Percentiles rank a stretch among this genome's conserved stretches.
Evolutionary conservation across 2,888 invertebrate genomes (phyloP).

Genomic region (Empis livida): DNA sequence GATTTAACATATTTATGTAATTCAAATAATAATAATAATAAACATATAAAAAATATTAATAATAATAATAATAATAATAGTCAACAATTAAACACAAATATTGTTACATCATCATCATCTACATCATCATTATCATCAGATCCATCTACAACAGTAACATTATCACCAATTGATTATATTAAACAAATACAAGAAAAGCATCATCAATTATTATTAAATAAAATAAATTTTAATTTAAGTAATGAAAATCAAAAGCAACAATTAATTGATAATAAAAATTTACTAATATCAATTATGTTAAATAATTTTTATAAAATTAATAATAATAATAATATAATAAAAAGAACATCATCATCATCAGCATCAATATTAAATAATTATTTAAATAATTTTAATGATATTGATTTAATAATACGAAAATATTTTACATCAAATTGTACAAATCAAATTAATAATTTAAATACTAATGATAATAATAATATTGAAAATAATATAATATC

Average conservation of each 20-base stretch:
- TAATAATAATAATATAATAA: background rate
- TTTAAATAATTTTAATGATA: background rate
- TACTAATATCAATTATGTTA: background rate
- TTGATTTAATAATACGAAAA: background rate
- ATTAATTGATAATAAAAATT: background rate
- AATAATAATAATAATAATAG: background rate
- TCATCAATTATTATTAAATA: no score
- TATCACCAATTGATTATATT: no score
- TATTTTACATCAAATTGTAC: background rate
- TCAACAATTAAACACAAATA: background rate
- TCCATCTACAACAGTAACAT: no score
- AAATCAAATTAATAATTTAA: background rate
- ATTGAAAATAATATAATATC: background rate
- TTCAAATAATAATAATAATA: background rate
- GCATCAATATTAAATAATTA: background rate
- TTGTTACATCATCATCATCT: no score
- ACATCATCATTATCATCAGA: no score
- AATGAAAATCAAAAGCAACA: no score
- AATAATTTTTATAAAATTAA: background rate
- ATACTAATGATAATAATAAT: background rate
- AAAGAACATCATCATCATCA: background rate
- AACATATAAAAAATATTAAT: no score
- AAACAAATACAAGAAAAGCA: no score
- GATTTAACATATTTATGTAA: slow-evolving; percentile 1
- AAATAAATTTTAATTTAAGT: no score